These are phyloP conservation scores for Dorcus parallelipipedus DNA, from an alignment of 2,888 invertebrate genomes.

Conservation along the genomic window DNA sequence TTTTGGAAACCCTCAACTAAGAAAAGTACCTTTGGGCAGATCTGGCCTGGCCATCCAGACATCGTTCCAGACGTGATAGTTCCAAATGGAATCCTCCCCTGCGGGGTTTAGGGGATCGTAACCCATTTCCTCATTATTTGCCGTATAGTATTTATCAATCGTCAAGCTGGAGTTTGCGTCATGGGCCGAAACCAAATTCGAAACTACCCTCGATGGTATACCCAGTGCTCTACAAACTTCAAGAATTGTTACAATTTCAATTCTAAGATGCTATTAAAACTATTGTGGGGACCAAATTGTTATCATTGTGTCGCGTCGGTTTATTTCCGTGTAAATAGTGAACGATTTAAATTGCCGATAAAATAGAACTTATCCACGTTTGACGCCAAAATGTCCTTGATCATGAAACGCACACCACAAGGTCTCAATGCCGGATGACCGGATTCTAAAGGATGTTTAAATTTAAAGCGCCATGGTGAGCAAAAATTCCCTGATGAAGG, in stretches of 20 bases:
- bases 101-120: slow-evolving; percentile 65
- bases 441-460: too few relatives aligned
- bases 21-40: slow-evolving; percentile 57
- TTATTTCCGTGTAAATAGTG: too few relatives aligned
- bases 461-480: too few relatives aligned
- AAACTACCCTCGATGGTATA: slow-evolving; percentile 75
- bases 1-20: background rate
- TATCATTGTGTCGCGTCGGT: too few relatives aligned
- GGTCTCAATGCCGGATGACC: too few relatives aligned
- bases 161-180: slow-evolving; percentile 77
- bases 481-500: too few relatives aligned
- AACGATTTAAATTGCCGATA: too few relatives aligned
- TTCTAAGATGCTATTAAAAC: too few relatives aligned
- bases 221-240: slow-evolving; percentile 76
- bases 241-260: background rate
- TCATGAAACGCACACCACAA: too few relatives aligned
- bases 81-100: slow-evolving; percentile 79
- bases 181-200: slow-evolving; percentile 82
- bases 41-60: slow-evolving; percentile 83
- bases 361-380: too few relatives aligned
- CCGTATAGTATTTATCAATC: slow-evolving; percentile 73
- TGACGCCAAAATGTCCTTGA: too few relatives aligned
- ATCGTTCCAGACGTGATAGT: slow-evolving; percentile 87
- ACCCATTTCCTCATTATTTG: slow-evolving; percentile 62
- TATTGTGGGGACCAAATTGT: too few relatives aligned